Evolutionary conservation across 2,797 vertebrate genomes (phyloP), one percentile per base, ranked within the genome.

Genomic region (Scyliorhinus canicula): DNA sequence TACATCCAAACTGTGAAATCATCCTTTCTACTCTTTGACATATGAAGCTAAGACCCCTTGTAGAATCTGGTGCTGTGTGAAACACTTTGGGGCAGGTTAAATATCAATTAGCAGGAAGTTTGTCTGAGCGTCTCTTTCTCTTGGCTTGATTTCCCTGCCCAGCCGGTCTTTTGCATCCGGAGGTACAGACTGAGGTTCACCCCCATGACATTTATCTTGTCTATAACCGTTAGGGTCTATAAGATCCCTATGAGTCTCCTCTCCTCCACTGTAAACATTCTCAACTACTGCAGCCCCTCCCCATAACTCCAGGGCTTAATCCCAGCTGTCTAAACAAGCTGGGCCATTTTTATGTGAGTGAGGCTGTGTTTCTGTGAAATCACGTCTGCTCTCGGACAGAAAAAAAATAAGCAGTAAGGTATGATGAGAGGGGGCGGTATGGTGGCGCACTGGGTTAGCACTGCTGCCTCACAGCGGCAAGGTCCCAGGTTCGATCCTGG

Each of bases 301-400:
- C 77, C 77, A 47, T 82, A 82, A 82, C 19, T 82, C 40, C 7
- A 21, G 16, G 77, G 40, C 77, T 40, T 44, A 82, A 82, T 82
- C 77, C 40, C 77, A 82, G 77, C 77, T 82, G 77, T 82, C 77
- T 44, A 82, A 82, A 82, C 77, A 82, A 82, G 77, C 77, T 24
- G 40, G 31, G 40, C 77, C 77, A 82, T 82, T 82, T 82, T 82
- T 21, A 21, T 82, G 40, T 19, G 19, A 82, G 40, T 82, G 77
- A 82, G 40, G 1, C 40, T 24, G 77, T 44, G 40, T 82, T 82
- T 82, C 40, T 82, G 44, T 79, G 16, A 77, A 79, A 79, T 14
- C 14, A 47, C 40, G 40, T 44, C 77, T 47, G 77, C n/a, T 40
- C 4, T 40, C 12, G 40, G 74, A 79, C 74, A 79, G 74, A 19